Base-by-base conservation (phyloP, 37 sponge, comb jelly and placozoan genomes). In the Tethya wilhelma region DNA sequence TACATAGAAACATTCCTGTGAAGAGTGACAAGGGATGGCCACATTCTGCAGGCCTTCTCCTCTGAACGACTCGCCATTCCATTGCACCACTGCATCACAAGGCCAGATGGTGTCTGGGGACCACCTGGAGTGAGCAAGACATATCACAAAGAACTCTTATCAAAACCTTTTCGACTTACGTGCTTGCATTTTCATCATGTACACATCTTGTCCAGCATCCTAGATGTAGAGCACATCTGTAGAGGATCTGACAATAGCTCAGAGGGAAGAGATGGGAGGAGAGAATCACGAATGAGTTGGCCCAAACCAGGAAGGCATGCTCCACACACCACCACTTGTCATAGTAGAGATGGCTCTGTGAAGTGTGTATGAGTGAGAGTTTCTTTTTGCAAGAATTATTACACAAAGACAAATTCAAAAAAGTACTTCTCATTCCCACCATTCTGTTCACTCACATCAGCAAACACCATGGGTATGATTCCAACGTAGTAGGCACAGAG, bases 261-360 rank as follows among this genome's bases (percentile, higher is more conserved):
- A 90, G 87, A 19, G 94, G 90, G n/a, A 93, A 76, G 22, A 89
- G 70, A 25, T 86, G 87, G n/a, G 79, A 73, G 38, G 87, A 69
- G 39, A 93, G 67, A 22, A 89, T 68, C 3, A 89, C 90, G 46
- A 93, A 93, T 34, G 90, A 85, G 49, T 85, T 88, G 44, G 83
- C 86, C 94, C 94, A 93, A 37, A 93, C 74, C 37, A 93, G 44
- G 83, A 85, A 74, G 28, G 56, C 78, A 41, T 86, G 87, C 74
- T 93, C 78, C 25, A 81, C 49, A 86, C 94, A 89, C 94, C 94
- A 93, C 87, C 90, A 86, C 49, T 70, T 81, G 83, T 93, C 89
- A 78, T 86, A 93, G 74, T 77, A 82, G 32, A 93, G 57, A 60
- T 88, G 80, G 39, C 64, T 79, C 88, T 93, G 64, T 22, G 36